These are phyloP conservation scores for Nomia melanderi DNA, from an alignment of 1,140 invertebrate species.

Conservation along the genomic window DNA sequence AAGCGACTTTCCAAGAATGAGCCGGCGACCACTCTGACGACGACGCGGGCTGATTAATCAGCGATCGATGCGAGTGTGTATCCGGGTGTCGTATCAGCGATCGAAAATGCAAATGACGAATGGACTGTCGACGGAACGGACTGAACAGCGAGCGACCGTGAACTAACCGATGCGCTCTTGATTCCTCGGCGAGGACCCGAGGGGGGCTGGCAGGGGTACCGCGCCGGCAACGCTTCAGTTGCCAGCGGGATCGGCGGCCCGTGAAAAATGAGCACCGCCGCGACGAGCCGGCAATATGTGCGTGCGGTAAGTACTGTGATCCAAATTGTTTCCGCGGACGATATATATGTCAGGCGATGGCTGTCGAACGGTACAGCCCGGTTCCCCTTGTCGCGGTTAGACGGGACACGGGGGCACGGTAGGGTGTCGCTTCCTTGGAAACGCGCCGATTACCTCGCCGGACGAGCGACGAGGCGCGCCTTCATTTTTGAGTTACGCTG, in stretches of 20 bases:
- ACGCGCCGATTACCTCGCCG: background rate
- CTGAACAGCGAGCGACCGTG: constrained; percentile 73
- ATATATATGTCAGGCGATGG: constrained; percentile 57
- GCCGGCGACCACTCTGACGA: no score
- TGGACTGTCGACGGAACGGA: constrained; percentile 57
- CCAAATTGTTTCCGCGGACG: constrained; percentile 59
- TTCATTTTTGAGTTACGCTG: constrained; percentile 57
- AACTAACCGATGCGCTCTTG: constrained; percentile 77
- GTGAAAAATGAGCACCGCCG: constrained; percentile 76
- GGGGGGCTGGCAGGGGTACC: constrained; percentile 68
- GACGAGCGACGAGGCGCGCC: background rate
- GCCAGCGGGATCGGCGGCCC: constrained; percentile 78
- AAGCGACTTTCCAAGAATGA: no score
- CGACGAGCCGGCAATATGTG: constrained; percentile 71
- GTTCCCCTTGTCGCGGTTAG: no score
- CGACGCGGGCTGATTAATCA: no score
- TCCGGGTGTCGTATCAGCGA: no score
- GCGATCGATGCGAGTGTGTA: no score
- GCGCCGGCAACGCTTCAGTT: constrained; percentile 77
- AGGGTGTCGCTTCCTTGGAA: background rate
- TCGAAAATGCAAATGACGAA: constrained; percentile 23
- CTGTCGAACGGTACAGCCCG: constrained; percentile 41
- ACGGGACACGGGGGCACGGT: no score
- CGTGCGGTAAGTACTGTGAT: constrained; percentile 73
- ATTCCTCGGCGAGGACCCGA: constrained; percentile 70